These are phyloP conservation scores for Drosophila nasuta DNA, from an alignment of 1,140 invertebrate genomes.

Conservation along the genomic window DNA sequence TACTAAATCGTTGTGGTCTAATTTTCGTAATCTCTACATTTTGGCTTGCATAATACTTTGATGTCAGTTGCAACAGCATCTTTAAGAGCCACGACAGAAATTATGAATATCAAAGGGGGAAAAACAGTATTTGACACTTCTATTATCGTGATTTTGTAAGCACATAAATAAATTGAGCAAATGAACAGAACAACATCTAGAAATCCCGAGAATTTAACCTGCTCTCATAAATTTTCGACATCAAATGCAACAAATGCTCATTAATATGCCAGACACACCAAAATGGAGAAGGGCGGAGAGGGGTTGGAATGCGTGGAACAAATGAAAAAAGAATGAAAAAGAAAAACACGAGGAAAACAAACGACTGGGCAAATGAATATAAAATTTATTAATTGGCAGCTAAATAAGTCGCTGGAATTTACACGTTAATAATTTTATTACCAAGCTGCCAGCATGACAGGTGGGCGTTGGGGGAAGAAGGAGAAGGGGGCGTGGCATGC, in stretches of 20 bases:
- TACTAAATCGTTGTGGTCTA: slow-evolving; percentile 8
- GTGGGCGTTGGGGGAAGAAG: neutral
- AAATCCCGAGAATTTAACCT: slow-evolving; percentile 79
- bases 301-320: slow-evolving; percentile 24
- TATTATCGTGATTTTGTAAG: slow-evolving; percentile 55
- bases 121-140: neutral
- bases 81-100: slow-evolving; percentile 4
- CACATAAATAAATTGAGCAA: slow-evolving; percentile 78
- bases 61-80: neutral
- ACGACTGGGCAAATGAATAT: slow-evolving; percentile 55
- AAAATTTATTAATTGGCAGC: slow-evolving; percentile 83
- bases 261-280: slow-evolving; percentile 79
- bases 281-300: slow-evolving; percentile 17
- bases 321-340: slow-evolving; percentile 25
- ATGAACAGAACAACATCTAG: slow-evolving; percentile 53
- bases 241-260: slow-evolving; percentile 74
- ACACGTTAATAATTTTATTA: slow-evolving; percentile 82
- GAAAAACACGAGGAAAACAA: slow-evolving; percentile 31
- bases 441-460: slow-evolving; percentile 33
- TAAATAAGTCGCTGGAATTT: slow-evolving; percentile 76
- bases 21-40: slow-evolving; percentile 13
- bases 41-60: neutral
- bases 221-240: slow-evolving; percentile 68
- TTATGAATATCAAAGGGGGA: slow-evolving; percentile 57
- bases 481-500: slow-evolving; percentile 4